A percentile compares a stretch with the other conserved stretches of the same genome.
Evolutionary conservation across 2,797 vertebrate genomes (phyloP).

Genomic region (Sylvia borin): DNA sequence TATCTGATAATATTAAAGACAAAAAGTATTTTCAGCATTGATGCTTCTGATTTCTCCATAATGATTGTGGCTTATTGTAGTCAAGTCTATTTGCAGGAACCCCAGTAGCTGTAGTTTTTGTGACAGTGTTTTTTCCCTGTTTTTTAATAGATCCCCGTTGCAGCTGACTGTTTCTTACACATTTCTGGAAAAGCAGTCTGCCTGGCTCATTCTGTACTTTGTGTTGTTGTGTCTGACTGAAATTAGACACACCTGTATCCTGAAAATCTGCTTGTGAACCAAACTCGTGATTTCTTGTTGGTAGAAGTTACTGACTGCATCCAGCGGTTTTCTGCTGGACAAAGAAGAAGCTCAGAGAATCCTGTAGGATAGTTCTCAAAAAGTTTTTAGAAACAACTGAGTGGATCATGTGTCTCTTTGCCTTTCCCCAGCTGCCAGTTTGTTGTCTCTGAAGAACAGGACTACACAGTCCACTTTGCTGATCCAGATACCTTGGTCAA

Average conservation of each 20-base stretch:
- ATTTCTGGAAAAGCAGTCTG: not conserved
- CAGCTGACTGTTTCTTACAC: not conserved
- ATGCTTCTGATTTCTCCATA: not conserved
- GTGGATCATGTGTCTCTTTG: slow-evolving; percentile 52
- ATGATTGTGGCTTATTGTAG: not conserved
- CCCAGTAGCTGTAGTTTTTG: not conserved
- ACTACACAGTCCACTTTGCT: slow-evolving; percentile 96
- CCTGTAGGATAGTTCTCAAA: slow-evolving; percentile 27
- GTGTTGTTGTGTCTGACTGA: not conserved
- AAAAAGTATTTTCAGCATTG: not conserved
- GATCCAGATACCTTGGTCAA: slow-evolving; percentile 98
- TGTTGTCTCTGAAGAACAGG: slow-evolving; percentile 95
- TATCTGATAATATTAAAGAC: not conserved
- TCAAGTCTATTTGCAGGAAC: not conserved
- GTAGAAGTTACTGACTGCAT: not conserved
- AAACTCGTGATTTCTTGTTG: not conserved
- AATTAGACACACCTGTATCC: not conserved
- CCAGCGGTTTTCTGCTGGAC: slow-evolving; percentile 9
- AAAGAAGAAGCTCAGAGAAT: slow-evolving; percentile 34
- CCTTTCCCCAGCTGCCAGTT: slow-evolving; percentile 91
- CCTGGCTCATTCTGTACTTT: not conserved
- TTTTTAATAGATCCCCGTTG: not conserved
- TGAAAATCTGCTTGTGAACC: not conserved
- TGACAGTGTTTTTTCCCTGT: not conserved
- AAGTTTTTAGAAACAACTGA: slow-evolving; percentile 39